phyloP scores from a whole-genome alignment of 1,140 invertebrate species.

The Saccostrea glomerata region DNA sequence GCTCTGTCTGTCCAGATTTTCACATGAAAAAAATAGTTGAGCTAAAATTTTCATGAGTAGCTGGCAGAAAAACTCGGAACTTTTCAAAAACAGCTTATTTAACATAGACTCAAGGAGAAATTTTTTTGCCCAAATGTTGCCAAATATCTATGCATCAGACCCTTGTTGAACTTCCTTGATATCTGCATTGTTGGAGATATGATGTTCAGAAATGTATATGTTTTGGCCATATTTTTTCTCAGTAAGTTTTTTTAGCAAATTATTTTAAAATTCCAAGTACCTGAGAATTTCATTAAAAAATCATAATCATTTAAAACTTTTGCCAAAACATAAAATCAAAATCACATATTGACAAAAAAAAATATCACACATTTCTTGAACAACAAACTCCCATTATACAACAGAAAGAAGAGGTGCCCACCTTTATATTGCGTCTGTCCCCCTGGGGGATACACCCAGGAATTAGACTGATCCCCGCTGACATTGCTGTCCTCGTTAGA shows the following conservation, averaged over 20 bases:
- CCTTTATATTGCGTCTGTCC: conserved; percentile 53
- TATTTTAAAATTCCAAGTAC: not conserved
- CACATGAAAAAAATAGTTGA: too few species aligned
- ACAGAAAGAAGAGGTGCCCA: conserved; percentile 43
- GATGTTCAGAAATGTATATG: not conserved
- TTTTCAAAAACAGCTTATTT: too few species aligned
- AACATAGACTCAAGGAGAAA: not conserved
- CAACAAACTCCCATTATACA: not conserved
- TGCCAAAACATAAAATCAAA: not conserved
- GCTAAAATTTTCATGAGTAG: too few species aligned
- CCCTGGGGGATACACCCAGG: conserved; percentile 44
- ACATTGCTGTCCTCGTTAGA: conserved; percentile 55
- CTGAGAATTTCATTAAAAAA: not conserved
- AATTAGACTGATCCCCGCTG: conserved; percentile 55
- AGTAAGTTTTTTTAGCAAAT: too few species aligned
- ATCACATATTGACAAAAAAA: not conserved
- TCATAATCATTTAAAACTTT: not conserved
- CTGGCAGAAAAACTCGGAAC: too few species aligned
- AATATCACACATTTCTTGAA: not conserved
- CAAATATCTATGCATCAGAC: not conserved
- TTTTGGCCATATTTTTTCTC: too few species aligned
- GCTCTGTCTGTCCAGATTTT: too few species aligned
- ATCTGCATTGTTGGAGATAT: not conserved
- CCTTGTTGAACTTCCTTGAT: not conserved
- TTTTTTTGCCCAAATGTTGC: not conserved